These are phyloP conservation scores for Reticulitermes lucifugus DNA, from an alignment of 2,888 invertebrate species.

Conservation along the genomic window DNA sequence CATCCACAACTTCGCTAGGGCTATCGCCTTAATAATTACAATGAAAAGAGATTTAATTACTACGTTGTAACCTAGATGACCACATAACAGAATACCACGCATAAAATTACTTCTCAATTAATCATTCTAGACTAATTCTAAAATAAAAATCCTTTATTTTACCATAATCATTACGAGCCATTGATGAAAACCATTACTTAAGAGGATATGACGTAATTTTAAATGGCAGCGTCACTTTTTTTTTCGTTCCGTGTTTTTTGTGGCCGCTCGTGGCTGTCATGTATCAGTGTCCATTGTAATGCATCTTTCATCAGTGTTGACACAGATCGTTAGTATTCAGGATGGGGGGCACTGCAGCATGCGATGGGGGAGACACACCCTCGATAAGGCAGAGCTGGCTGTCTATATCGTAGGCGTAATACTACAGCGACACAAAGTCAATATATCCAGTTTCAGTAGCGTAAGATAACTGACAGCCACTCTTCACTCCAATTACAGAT, in stretches of 20 bases:
- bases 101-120: neutral
- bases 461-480: neutral
- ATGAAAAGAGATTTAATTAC: neutral
- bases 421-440: neutral
- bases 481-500: neutral
- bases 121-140: neutral
- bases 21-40: no score
- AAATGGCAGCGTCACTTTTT: neutral
- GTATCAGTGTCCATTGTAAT: constrained; percentile 42
- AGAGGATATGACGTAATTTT: neutral
- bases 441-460: neutral
- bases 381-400: neutral
- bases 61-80: no score
- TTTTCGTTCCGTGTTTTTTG: neutral
- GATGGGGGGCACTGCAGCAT: neutral
- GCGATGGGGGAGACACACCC: neutral
- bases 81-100: neutral
- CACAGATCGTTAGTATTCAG: constrained; percentile 44
- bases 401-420: neutral
- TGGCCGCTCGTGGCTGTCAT: neutral
- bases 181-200: neutral
- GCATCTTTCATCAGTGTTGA: constrained; percentile 45
- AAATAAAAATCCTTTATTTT: neutral
- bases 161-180: neutral
- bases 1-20: no score